Conservation (phyloP, 2,797 vertebrate genomes). For the Sphaeramia orbicularis region DNA sequence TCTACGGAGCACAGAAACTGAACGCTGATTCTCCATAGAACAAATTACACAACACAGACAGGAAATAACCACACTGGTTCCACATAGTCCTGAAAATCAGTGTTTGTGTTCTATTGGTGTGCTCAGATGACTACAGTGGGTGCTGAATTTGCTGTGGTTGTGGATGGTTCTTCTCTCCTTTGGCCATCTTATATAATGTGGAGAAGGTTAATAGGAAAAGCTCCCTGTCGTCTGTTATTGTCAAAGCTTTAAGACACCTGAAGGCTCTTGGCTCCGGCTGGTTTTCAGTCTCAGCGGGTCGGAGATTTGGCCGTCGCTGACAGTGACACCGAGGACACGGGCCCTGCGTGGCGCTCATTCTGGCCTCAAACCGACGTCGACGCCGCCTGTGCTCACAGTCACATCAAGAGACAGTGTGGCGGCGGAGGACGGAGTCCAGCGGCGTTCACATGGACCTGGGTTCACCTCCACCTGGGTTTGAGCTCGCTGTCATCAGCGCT, state of each 20-base stretch:
- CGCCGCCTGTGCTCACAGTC: conserved; percentile 46
- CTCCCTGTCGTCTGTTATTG: conserved; percentile 42
- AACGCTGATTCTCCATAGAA: no score
- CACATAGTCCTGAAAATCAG: no score
- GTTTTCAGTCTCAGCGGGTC: conserved; percentile 32
- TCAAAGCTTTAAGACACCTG: conserved; percentile 29
- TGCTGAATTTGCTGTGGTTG: no score
- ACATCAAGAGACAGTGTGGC: conserved; percentile 52
- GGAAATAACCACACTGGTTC: no score
- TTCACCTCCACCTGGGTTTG: conserved; percentile 57
- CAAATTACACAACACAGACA: no score
- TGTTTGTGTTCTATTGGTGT: no score
- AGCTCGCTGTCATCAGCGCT: conserved; percentile 9
- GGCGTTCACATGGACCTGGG: conserved; percentile 26
- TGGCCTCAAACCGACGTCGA: conserved; percentile 32
- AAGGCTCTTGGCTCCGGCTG: conserved; percentile 39
- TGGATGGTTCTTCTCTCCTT: conserved; percentile 5
- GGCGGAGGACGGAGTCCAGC: conserved; percentile 24
- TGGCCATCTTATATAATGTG: conserved; percentile 1
- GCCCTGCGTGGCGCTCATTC: conserved; percentile 43
- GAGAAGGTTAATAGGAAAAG: conserved; percentile 46
- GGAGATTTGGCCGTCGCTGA: conserved; percentile 4
- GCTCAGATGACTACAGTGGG: no score
- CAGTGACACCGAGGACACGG: conserved; percentile 52
- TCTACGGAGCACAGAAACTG: no score